Conservation (phyloP, 2,113 vertebrate species). For the Acanthisitta chloris region DNA sequence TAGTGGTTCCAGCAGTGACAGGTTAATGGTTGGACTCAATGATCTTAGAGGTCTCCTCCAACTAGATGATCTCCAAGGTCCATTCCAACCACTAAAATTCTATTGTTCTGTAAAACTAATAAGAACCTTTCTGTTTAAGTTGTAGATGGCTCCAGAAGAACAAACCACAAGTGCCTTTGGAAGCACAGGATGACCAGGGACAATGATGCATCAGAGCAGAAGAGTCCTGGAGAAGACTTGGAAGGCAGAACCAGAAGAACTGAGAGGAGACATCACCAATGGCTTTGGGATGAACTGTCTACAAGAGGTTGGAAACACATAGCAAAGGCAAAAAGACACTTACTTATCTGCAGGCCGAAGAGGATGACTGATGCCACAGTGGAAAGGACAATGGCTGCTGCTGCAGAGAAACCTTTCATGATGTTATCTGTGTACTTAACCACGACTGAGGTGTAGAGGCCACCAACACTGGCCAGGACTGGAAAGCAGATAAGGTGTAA, state of each 20-base stretch:
- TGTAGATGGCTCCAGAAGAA: not conserved
- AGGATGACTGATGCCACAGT: conserved; percentile 90
- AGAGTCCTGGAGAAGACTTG: not conserved
- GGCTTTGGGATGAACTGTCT: not conserved
- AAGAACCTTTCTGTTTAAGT: not conserved
- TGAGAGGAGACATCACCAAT: not conserved
- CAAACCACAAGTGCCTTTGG: fast-evolving
- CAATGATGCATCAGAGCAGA: fast-evolving
- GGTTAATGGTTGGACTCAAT: no score
- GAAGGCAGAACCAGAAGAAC: not conserved
- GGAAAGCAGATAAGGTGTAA: not conserved
- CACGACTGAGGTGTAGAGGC: conserved; percentile 93
- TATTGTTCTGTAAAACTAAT: no score
- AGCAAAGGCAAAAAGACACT: conserved; percentile 47
- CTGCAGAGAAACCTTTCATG: conserved; percentile 98
- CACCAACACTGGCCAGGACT: conserved; percentile 94
- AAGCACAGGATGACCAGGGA: not conserved
- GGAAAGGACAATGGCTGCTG: conserved; percentile 94
- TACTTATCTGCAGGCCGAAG: conserved; percentile 96
- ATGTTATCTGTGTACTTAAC: conserved; percentile 99
- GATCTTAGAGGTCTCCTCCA: no score
- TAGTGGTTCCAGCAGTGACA: no score
- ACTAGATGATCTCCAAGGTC: no score
- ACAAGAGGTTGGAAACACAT: not conserved
- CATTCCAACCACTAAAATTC: no score